phyloP scores from a whole-genome alignment of 1,140 invertebrate genomes.

The Pseudomyrmex gracilis region DNA sequence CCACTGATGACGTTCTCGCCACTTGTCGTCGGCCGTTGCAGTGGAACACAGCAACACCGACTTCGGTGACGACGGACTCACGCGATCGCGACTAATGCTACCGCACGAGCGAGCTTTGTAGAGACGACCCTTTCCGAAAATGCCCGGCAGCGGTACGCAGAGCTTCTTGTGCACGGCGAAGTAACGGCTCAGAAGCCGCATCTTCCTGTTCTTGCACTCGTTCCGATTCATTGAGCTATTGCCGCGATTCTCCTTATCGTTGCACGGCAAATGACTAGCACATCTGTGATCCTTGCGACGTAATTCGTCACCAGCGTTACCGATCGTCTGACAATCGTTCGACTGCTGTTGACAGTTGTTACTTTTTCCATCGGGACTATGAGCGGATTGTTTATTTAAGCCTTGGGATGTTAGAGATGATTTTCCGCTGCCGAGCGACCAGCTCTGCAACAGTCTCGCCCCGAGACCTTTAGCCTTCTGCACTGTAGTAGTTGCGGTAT shows the following conservation, averaged over 20 bases:
- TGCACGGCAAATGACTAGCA: constrained; percentile 41
- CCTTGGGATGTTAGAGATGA: constrained; percentile 45
- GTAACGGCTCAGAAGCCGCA: constrained; percentile 88
- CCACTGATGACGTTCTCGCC: constrained; percentile 81
- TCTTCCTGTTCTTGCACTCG: constrained; percentile 85
- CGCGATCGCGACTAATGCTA: constrained; percentile 86
- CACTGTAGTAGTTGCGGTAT: constrained; percentile 73
- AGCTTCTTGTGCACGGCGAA: constrained; percentile 88
- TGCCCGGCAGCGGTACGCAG: constrained; percentile 86
- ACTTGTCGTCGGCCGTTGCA: constrained; percentile 78
- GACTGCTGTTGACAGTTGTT: constrained; percentile 39
- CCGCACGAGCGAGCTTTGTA: constrained; percentile 88
- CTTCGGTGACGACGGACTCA: constrained; percentile 80
- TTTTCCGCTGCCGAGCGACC: constrained; percentile 72
- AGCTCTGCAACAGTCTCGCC: constrained; percentile 83
- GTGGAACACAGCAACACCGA: constrained; percentile 79
- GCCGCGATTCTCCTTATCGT: constrained; percentile 72
- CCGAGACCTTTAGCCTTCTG: constrained; percentile 84
- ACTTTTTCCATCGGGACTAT: constrained; percentile 44
- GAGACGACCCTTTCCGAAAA: constrained; percentile 86
- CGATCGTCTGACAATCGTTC: constrained; percentile 48
- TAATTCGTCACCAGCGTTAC: constrained; percentile 53
- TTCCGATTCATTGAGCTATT: constrained; percentile 73
- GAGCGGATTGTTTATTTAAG: constrained; percentile 22
- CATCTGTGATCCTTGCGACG: constrained; percentile 55